Base-by-base conservation (phyloP, 1,140 invertebrate species). In the Tetramorium alpestre region DNA sequence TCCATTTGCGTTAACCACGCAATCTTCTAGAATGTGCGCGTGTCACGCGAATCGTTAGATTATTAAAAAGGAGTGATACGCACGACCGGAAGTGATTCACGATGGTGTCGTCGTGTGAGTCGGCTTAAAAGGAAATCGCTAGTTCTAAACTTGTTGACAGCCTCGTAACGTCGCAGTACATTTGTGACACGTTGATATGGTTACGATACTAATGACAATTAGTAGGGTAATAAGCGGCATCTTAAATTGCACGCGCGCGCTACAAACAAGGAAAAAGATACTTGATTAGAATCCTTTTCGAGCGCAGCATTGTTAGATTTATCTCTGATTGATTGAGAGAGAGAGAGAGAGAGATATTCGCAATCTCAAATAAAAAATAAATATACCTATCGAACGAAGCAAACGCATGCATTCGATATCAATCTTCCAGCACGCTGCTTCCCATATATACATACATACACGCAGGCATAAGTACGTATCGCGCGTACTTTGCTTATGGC, bases 401-500 rank as follows among this genome's bases (percentile, higher is more conserved):
- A 3, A 44, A 44, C 13, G 33, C 16, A 25, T 49, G 13, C 41
- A 64, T 86, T 38, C 33, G 33, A 72, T 72, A 86, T 86, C 65
- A 80, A 81, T 82, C 67, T 62, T 60, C n/a, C 67, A 82, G 11
- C 11, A 13, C 13, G 38, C 47, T 41, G 25, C 38, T 4, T 78
- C 22, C 6, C 25, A 22, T 60, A 33, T 28, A 6, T 10, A 69
- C 33, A 33, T 33, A 33, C 33, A 33, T 33, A 33, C 67, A 77
- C 33, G 4, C 56, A 62, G 3, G 22, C 62, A 7, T 22, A 22
- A 22, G 44, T 67, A 69, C 38, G 8, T 41, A 72, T 11, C 70
- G 87, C 75, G 77, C 85, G 65, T 87, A 75, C 38, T 49, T 85
- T 25, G 87, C 82, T 88, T 51, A 78, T 76, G 80, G 81, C 87